Evolutionary conservation across 2,888 invertebrate species (phyloP), one percentile per base, ranked within the genome.

Genomic region (Teinopalpus imperialis): DNA sequence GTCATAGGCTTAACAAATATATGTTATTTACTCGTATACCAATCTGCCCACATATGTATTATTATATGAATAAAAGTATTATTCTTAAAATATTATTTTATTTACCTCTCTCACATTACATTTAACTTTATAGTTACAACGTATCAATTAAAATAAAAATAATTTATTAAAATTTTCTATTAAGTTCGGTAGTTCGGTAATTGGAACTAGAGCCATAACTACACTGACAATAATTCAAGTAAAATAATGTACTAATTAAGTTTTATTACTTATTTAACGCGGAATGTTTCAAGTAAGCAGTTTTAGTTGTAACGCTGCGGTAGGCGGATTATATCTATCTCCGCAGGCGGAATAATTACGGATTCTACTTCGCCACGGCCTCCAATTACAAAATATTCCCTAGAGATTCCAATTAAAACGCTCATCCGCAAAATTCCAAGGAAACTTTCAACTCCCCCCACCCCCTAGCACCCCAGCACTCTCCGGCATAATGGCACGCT

Each of bases 361-460:
- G 51, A 59, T 57, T 57, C 58, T 54, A 47, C 40, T 35, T 52
- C 59, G 52, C 58, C 65, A 54, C 58, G 60, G 68, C 66, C 67
- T 64, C 74, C 78, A 86, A 79, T 85, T 82, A 83, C 81, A 79
- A 79, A 86, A 82, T 83, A 79, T 83, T 76, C 82, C 65, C 72
- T 64, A 66, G 70, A 69, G 78, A 76, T 80, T 79, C 82, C 79
- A 87, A 88, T 87, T 88, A 87, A 87, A 85, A 76, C 85, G 76
- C 73, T 81, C 79, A 81, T 80, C 81, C 85, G 74, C 81, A 81
- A 80, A 80, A 87, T 86, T 81, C 85, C 82, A 61, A 61, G 70
- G 72, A 73, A 82, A 82, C 70, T 82, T 85, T 72, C 63, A 64
- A 69, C 69, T 74, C 69, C 45, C 7, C 12, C 13, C 21, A 24